Base-by-base conservation (phyloP, 2,113 vertebrate genomes). In the Eubucco bourcierii region DNA sequence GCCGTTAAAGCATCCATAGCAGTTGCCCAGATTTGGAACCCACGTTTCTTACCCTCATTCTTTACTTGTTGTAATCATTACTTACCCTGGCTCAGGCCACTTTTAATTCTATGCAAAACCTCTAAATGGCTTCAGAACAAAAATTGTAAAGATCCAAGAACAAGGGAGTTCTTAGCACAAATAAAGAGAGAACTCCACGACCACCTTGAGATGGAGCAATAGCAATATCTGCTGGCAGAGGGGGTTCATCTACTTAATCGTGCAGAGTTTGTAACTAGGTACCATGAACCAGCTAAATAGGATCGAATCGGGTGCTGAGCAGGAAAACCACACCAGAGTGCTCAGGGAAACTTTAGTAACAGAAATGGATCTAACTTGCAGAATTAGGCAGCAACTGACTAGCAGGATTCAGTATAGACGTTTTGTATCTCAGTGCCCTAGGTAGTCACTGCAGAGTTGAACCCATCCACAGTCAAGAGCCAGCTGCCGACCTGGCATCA, bases 21-120 rank as follows among this genome's bases (percentile, higher is more conserved):
- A 3, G 18, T 14, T 9, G 31, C n/a, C 27, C 23, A 2, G 21
- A 4, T 21, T 6, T 20, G 2, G 15, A 34, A 5, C 18, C 3
- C 27, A 1, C 2, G 3, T 16, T 23, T 28, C 19, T 44, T n/a
- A 1, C 15, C 12, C 17, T 3, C 5, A 0, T 5, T 34, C 23
- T 20, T 20, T 3, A 2, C 12, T 6, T 28, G 37, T 5, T 23
- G 31, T 47, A n/a, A 16, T 44, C 9, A 0, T 75, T 15, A 1
- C 29, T n/a, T 7, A 17, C 1, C 5, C 17, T 10, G 7, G 4
- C 12, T 52, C 33, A 1, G 33, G 25, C 71, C 6, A 3, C 7
- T 4, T 7, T 27, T 10, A 23, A 10, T 39, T 39, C 56, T 34
- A 0, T 2, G 10, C 3, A 2, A 33, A 70, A 33, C 23, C 8